Evolutionary conservation across 2,797 vertebrate genomes (phyloP).

Genomic region (Pangasius mekongensis): DNA sequence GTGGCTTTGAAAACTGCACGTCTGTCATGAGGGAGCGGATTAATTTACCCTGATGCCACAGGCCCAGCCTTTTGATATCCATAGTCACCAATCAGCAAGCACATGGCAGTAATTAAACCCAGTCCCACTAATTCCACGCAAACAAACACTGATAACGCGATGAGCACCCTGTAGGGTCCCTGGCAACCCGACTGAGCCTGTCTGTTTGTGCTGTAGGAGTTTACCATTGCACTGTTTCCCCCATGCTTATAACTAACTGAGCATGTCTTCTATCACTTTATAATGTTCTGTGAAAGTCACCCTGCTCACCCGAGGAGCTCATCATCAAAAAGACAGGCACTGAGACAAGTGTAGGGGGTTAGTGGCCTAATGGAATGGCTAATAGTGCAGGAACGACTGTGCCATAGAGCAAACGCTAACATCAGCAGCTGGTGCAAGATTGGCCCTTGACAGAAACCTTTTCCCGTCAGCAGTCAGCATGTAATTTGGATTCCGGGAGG

Average conservation of each 20-base stretch:
- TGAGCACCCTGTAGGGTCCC: conserved; percentile 49
- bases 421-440: conserved; percentile 41
- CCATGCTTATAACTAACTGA: conserved; percentile 27
- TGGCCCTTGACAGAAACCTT: conserved; percentile 45
- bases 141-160: conserved; percentile 60
- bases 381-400: conserved; percentile 32
- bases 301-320: conserved; percentile 19
- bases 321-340: conserved; percentile 35
- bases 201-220: conserved; percentile 28
- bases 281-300: conserved; percentile 48
- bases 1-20: conserved; percentile 53
- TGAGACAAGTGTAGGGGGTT: conserved; percentile 25
- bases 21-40: conserved; percentile 56
- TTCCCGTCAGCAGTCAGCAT: conserved; percentile 44
- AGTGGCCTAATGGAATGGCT: conserved; percentile 26
- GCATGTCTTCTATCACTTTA: conserved; percentile 32
- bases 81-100: conserved; percentile 61
- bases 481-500: conserved; percentile 51
- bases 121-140: conserved; percentile 61
- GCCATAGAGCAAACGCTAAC: conserved; percentile 34
- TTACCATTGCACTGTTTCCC: conserved; percentile 14
- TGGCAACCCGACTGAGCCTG: conserved; percentile 25
- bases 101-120: conserved; percentile 65
- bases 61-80: conserved; percentile 60
- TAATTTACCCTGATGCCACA: conserved; percentile 57